A percentile compares a stretch with the other conserved stretches of the same genome.
Evolutionary conservation across 2,113 vertebrate species (phyloP).

Genomic region (Tenrec ecaudatus): DNA sequence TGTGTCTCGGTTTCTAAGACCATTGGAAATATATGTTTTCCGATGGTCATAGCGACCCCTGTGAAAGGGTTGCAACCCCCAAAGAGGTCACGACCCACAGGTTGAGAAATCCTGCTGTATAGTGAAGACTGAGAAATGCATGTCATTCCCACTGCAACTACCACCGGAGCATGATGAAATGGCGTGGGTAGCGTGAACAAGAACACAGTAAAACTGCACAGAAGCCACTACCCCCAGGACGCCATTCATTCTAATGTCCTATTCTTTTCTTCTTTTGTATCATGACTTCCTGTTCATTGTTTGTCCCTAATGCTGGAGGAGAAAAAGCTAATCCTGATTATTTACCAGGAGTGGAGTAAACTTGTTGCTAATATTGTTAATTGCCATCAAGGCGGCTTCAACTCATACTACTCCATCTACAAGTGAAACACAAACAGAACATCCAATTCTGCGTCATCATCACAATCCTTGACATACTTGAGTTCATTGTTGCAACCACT

Average conservation of each 20-base stretch:
- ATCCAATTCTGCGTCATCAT: neutral
- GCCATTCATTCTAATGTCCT: neutral
- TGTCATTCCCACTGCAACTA: neutral
- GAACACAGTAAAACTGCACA: too few species aligned
- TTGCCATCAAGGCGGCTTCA: neutral
- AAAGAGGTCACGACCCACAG: too few species aligned
- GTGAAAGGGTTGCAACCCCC: too few species aligned
- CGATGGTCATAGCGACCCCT: too few species aligned
- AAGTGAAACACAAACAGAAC: neutral
- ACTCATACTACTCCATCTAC: neutral
- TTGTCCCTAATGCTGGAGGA: neutral
- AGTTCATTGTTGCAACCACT: neutral
- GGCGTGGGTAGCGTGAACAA: neutral
- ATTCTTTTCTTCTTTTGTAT: neutral
- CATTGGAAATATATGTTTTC: too few species aligned
- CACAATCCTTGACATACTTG: neutral
- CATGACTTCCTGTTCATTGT: neutral
- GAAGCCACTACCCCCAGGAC: neutral
- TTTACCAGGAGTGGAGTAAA: too few species aligned
- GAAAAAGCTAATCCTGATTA: neutral
- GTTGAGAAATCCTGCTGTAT: too few species aligned
- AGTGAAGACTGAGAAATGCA: neutral
- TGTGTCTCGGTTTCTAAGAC: too few species aligned
- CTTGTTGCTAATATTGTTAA: neutral
- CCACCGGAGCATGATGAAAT: neutral